Conservation (phyloP, 1,140 invertebrate genomes). For the Akabosia matsudoensis region DNA sequence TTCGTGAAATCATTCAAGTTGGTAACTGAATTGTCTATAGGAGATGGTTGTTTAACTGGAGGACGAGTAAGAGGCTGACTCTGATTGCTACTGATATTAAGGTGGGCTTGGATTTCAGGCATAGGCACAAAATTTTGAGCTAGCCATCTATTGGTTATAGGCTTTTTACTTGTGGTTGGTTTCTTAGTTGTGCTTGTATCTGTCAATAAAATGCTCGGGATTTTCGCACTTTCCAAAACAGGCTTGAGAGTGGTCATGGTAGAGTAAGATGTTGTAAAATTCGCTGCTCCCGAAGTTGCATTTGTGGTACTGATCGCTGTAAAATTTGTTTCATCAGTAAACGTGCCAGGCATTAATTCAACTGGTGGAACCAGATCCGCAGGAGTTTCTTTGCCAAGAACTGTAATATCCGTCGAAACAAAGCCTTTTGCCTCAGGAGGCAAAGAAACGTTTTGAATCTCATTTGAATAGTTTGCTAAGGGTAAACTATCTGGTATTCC, state of each 20-base stretch:
- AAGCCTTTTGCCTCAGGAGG: not conserved
- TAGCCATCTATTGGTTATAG: not conserved
- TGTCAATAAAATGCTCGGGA: no score
- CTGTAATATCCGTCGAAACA: not conserved
- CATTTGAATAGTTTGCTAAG: not conserved
- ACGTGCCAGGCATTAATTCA: not conserved
- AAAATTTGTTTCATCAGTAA: no score
- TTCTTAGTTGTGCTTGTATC: no score
- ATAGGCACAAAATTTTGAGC: not conserved
- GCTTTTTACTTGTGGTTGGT: not conserved
- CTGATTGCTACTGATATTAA: not conserved
- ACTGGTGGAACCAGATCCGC: not conserved
- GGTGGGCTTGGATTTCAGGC: not conserved
- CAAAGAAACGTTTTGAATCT: not conserved
- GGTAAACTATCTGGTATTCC: constrained; percentile 1
- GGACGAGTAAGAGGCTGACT: no score
- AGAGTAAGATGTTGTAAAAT: not conserved
- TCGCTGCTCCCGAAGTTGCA: not conserved
- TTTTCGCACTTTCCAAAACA: no score
- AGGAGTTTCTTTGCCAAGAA: not conserved
- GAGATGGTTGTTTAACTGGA: no score
- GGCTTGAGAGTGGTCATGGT: no score
- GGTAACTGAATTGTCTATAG: no score
- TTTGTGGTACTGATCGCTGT: not conserved
- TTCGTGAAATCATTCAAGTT: not conserved